Evolutionary conservation across 2,797 vertebrate genomes (phyloP), one percentile per base, ranked within the genome.

Genomic region (Oryzias dopingdopingensis): DNA sequence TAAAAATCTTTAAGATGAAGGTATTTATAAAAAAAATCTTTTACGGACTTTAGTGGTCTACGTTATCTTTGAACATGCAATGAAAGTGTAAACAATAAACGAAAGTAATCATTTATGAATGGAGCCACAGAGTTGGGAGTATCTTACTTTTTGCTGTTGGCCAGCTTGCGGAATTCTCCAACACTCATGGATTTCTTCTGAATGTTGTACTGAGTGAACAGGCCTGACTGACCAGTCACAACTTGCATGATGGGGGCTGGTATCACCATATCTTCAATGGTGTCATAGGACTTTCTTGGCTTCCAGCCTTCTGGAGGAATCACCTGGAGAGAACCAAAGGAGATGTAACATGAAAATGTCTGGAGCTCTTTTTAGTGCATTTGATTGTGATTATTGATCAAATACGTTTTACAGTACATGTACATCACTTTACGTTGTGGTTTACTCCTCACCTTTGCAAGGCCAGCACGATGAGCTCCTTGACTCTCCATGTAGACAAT

Each of bases 101-200:
- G 2, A 37, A 52, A 32, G 15, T 1, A 42, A 13, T 23, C 4
- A 20, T 22, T 17, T 14, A 57, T 6, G 26, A 54, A 45, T 22
- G 5, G 65, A 2, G 2, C 13, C 10, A 20, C 8, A 18, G 26
- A 1, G 37, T 4, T 7, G 3, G 24, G n/a, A 20, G n/a, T 2
- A 42, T 83, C 93, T 56, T 90, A 98, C 97, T 97, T 98, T 70
- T 98, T 97, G 65, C 94, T 99, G 75, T 98, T 98, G 67, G 97
- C 97, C 77, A 96, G 90, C 55, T 95, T 95, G 37, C 97, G 89
- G 83, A 97, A 99, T 73, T 98, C 97, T 5, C 93, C 83, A 18
- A 99, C 96, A 0, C 94, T 96, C 96, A 98, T 98, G 42, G 96
- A 93, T 80, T 99, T 99, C 90, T 99, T 99, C 91, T 99, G 97